Conservation (phyloP, 2,113 vertebrate species). For the Camelus bactrianus region DNA sequence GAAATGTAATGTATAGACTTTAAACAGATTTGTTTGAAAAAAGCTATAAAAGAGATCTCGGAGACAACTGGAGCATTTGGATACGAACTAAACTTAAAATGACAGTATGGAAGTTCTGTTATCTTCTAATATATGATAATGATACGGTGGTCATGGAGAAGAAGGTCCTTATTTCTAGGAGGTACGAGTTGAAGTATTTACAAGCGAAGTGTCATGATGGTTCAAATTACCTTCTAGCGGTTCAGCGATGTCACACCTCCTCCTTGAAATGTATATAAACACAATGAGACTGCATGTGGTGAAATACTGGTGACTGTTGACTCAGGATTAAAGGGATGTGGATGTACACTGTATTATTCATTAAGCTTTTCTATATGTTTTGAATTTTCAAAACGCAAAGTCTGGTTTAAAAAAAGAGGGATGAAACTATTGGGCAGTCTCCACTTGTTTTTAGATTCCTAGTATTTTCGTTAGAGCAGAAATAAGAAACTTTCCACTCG, state of each 20-base stretch:
- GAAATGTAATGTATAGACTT: neutral
- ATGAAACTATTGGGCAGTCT: neutral
- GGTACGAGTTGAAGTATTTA: neutral
- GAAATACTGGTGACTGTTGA: neutral
- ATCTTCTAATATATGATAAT: neutral
- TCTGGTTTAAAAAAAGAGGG: neutral
- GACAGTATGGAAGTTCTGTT: neutral
- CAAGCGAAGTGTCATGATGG: neutral
- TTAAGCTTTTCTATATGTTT: neutral
- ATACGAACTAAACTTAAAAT: neutral
- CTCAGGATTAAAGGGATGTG: neutral
- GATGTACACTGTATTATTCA: neutral
- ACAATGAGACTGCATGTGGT: neutral
- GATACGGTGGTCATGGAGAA: neutral
- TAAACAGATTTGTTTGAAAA: neutral
- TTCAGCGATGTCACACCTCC: neutral
- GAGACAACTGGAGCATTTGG: neutral
- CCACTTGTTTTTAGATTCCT: neutral
- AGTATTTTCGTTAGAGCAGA: neutral
- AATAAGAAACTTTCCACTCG: neutral
- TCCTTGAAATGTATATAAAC: neutral
- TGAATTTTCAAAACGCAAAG: slow-evolving; percentile 37
- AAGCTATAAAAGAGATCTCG: neutral
- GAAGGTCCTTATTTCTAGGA: neutral
- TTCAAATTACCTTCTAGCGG: slow-evolving; percentile 14